Conservation (phyloP, 1,140 invertebrate genomes). For the Drosophila virilis region DNA sequence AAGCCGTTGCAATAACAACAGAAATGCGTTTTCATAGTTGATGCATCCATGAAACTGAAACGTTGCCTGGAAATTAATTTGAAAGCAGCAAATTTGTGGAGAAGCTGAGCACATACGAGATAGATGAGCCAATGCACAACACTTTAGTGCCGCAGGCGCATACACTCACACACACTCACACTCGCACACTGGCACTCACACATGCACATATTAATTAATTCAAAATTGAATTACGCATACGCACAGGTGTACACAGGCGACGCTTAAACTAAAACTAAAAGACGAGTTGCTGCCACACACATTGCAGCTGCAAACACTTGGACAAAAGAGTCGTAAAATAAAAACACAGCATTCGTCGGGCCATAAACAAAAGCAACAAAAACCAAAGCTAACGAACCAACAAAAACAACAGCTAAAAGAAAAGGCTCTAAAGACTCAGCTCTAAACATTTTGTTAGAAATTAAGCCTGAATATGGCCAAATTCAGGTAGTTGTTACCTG, state of each 20-base stretch:
- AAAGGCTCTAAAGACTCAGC: constrained; percentile 18
- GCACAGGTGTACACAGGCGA: constrained; percentile 67
- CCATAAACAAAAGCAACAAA: constrained; percentile 61
- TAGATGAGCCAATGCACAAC: constrained; percentile 46
- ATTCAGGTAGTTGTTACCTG: constrained; percentile 36
- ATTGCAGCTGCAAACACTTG: constrained; percentile 38
- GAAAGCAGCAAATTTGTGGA: constrained; percentile 51
- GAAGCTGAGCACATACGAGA: constrained; percentile 13
- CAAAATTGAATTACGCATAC: constrained; percentile 81
- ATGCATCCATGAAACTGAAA: constrained; percentile 57
- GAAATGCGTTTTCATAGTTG: constrained; percentile 12
- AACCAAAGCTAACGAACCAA: constrained; percentile 20
- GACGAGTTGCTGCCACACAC: constrained; percentile 14
- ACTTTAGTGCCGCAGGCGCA: constrained; percentile 41
- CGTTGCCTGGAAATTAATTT: constrained; percentile 78
- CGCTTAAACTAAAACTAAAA: constrained; percentile 31
- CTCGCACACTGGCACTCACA: constrained; percentile 31
- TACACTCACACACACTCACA: constrained; percentile 23
- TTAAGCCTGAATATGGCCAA: constrained; percentile 50
- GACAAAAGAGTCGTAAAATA: constrained; percentile 74
- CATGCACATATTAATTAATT: constrained; percentile 73
- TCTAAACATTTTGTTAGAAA: constrained; percentile 54
- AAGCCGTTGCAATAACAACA: constrained; percentile 40
- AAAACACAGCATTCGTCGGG: constrained; percentile 53
- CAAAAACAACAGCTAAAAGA: constrained; percentile 11